Percentiles rank a stretch among this genome's conserved stretches.
These are phyloP conservation scores for Eilema depressum DNA, from an alignment of 2,888 invertebrate species.

Conservation along the genomic window DNA sequence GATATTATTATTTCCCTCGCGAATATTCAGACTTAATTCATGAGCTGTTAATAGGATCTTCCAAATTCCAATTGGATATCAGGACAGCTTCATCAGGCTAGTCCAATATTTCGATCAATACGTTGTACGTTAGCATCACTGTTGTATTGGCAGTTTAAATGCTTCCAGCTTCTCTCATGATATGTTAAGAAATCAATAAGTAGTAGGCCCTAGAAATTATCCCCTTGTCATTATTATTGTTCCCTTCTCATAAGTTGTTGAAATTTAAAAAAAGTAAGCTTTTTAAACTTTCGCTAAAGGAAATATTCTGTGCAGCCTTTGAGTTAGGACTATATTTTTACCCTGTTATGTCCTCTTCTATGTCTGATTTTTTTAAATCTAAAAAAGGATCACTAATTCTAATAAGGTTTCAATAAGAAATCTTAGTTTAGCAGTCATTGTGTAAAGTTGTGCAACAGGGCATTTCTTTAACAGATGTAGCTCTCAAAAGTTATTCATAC, in stretches of 20 bases:
- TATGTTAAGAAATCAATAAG: background rate
- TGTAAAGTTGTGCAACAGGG: conserved; percentile 21
- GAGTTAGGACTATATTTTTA: background rate
- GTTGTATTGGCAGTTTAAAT: background rate
- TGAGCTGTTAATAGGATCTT: background rate
- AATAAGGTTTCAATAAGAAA: background rate
- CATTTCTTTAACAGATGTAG: background rate
- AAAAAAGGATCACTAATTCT: background rate
- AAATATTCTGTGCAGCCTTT: background rate
- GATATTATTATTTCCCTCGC: background rate
- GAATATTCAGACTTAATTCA: background rate
- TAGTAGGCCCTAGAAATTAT: background rate
- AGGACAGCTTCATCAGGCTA: background rate
- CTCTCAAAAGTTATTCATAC: background rate
- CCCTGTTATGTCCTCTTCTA: background rate
- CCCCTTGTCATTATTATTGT: too few relatives aligned
- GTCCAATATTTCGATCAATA: conserved; percentile 1
- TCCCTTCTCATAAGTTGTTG: background rate
- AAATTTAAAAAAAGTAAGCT: background rate
- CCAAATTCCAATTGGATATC: background rate
- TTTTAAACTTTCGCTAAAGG: background rate
- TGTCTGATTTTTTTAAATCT: background rate
- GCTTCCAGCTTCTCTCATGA: background rate
- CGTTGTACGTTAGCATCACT: background rate
- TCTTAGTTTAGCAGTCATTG: background rate